Percentiles rank a stretch among this genome's conserved stretches.
These are phyloP conservation scores for Drosophila melanocephala DNA, from an alignment of 2,888 invertebrate genomes.

Conservation along the genomic window DNA sequence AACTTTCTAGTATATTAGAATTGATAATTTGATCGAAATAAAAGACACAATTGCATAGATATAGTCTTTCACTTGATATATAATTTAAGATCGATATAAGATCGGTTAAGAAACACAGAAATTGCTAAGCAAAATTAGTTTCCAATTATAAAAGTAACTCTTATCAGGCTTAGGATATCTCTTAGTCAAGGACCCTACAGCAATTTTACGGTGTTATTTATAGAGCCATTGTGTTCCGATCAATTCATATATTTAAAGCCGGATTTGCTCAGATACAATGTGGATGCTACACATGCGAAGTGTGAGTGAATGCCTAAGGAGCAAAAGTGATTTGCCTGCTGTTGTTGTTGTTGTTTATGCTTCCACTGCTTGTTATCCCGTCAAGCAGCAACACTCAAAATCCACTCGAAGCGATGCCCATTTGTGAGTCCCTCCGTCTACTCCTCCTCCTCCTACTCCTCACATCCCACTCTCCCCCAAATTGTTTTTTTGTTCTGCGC, in stretches of 20 bases:
- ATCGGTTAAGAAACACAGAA: neutral
- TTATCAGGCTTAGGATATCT: neutral
- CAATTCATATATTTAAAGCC: neutral
- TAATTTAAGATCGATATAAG: neutral
- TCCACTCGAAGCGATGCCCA: neutral
- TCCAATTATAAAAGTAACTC: neutral
- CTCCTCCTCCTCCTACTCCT: neutral
- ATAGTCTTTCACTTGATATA: too few species aligned
- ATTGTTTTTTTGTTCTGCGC: constrained; percentile 3
- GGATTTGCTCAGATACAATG: neutral
- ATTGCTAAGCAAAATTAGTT: neutral
- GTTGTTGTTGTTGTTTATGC: neutral
- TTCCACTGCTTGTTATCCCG: constrained; percentile 13
- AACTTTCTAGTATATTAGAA: neutral
- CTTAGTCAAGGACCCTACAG: neutral
- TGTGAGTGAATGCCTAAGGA: neutral
- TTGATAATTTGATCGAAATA: neutral
- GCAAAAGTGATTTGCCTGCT: constrained; percentile 8
- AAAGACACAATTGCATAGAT: too few species aligned
- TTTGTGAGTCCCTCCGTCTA: neutral
- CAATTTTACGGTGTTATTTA: neutral
- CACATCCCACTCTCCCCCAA: neutral
- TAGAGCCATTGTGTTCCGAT: neutral
- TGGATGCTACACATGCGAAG: neutral
- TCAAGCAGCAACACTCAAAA: constrained; percentile 1